Evolutionary conservation across 1,140 invertebrate genomes (phyloP), one percentile per base, ranked within the genome.

Genomic region (Apis cerana): DNA sequence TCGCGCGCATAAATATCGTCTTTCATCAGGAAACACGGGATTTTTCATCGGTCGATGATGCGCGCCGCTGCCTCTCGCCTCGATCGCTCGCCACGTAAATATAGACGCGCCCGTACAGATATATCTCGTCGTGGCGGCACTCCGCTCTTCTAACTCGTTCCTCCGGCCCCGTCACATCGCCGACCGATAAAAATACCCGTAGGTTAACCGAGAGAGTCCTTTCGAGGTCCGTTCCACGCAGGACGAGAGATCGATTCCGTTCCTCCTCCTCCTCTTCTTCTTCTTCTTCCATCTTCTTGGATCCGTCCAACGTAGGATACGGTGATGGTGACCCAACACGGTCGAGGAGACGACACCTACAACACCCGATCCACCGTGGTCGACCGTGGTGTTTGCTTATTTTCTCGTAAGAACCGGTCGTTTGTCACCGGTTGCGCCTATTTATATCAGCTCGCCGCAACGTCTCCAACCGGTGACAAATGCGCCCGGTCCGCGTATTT

Each of bases 371-470:
- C 71, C 70, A 33, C 21, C 74, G 75, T 65, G 61, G 75, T 23
- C 65, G 58, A 15, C 17, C 59, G 43, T 3, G 71, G 72, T 89
- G 90, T 92, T 93, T 93, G 90, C 90, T 93, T 93, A 92, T 93
- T 93, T 93, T 91, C 90, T 84, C 90, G 85, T 90, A 89, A 84
- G 87, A 92, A 89, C 85, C 84, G 90, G 89, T 93, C 92, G 92
- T 93, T 93, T 93, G 90, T 93, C 92, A 93, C 88, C 89, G 89
- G 80, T 33, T 84, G 87, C 72, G 83, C 89, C 92, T 93, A 93
- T 93, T 93, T 93, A 93, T 93, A 93, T 91, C 91, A 85, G 85
- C 84, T 85, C 80, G 87, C 87, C 85, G 67, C 79, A 83, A 85
- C 85, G 85, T 89, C 85, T 88, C 85, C 61, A 27, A 79, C 58